Evolutionary conservation across 2,888 invertebrate species (phyloP).

Genomic region (Antheraea assamensis): DNA sequence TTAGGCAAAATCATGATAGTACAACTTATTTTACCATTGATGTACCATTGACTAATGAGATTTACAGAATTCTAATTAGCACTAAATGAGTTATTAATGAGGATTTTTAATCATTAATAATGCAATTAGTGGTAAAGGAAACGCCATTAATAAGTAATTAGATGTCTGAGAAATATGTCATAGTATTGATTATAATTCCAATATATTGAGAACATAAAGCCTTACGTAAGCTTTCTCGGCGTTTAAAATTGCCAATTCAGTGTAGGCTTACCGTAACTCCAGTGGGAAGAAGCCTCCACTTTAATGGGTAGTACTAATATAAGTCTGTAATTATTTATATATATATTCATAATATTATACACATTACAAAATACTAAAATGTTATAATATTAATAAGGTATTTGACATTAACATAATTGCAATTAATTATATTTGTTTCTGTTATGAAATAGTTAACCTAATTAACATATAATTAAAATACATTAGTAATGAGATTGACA

Average conservation of each 20-base stretch:
- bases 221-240: neutral
- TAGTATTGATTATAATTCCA: too few relatives aligned
- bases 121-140: too few relatives aligned
- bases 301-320: neutral
- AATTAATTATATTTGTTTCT: neutral
- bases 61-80: neutral
- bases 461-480: neutral
- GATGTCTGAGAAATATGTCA: too few relatives aligned
- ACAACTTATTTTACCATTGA: neutral
- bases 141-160: too few relatives aligned
- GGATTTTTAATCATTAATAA: too few relatives aligned
- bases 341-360: too few relatives aligned
- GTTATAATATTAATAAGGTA: neutral
- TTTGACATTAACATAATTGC: neutral
- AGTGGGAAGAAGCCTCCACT: too few relatives aligned
- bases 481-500: neutral
- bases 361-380: neutral
- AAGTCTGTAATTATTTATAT: neutral
- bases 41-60: neutral
- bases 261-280: too few relatives aligned
- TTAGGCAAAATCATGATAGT: neutral
- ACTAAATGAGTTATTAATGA: neutral
- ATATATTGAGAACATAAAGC: too few relatives aligned
- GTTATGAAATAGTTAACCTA: neutral
- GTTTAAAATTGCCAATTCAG: too few relatives aligned